Conservation (phyloP, 2,888 invertebrate species). For the Lycophotia porphyrea region DNA sequence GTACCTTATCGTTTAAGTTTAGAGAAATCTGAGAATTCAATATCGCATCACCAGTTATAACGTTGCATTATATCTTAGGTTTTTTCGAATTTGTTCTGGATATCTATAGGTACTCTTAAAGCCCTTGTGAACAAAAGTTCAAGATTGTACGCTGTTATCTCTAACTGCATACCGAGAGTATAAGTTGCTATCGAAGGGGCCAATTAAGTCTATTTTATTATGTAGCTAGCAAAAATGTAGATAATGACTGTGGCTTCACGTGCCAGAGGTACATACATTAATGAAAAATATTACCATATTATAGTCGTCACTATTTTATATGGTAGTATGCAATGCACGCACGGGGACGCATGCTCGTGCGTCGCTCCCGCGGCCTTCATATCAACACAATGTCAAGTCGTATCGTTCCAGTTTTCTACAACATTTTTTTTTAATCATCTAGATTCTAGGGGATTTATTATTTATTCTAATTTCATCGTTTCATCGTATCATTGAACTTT, state of each 20-base stretch:
- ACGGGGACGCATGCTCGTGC: conserved; percentile 68
- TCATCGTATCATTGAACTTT: conserved; percentile 5
- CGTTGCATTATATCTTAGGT: neutral
- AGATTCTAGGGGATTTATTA: neutral
- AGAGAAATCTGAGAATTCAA: neutral
- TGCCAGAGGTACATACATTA: conserved; percentile 27
- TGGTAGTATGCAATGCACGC: conserved; percentile 74
- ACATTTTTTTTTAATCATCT: neutral
- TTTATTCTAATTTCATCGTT: neutral
- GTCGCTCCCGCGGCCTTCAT: conserved; percentile 76
- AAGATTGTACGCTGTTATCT: conserved; percentile 6
- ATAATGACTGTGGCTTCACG: conserved; percentile 33
- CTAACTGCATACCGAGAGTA: conserved; percentile 29
- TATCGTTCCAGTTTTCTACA: conserved; percentile 66
- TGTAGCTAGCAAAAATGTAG: conserved; percentile 36
- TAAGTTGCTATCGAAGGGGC: conserved; percentile 17
- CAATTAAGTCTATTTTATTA: conserved; percentile 27
- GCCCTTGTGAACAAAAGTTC: conserved; percentile 19
- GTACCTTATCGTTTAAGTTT: neutral
- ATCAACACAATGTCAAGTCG: conserved; percentile 71
- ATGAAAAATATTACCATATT: conserved; percentile 53
- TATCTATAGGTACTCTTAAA: neutral
- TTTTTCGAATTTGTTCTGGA: neutral
- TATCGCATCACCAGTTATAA: neutral
- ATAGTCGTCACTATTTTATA: conserved; percentile 40